phyloP scores from a whole-genome alignment of 2,113 vertebrate species.

The Siphamia tubifer region DNA sequence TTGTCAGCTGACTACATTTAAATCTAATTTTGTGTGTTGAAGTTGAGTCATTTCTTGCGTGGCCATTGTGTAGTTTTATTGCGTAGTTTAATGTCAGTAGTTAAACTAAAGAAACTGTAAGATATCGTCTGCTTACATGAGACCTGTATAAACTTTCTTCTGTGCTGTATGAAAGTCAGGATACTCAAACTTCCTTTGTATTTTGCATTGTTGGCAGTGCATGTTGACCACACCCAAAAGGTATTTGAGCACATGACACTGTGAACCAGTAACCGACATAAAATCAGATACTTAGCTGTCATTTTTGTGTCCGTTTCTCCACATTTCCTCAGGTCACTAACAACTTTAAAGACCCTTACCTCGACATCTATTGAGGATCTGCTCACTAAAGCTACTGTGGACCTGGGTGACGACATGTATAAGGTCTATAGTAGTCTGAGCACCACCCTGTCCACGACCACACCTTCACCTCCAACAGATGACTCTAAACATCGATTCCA shows the following conservation, averaged over 20 bases:
- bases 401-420: slow-evolving; percentile 53
- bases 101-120: neutral
- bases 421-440: slow-evolving; percentile 63
- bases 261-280: neutral
- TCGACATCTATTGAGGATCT: slow-evolving; percentile 14
- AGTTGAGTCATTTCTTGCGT: too few species aligned
- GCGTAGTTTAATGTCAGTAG: neutral
- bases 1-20: neutral
- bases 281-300: neutral
- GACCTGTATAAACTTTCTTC: neutral
- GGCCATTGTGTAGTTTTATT: neutral
- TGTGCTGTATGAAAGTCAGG: neutral
- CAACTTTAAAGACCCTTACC: neutral
- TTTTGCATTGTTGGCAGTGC: slow-evolving; percentile 26
- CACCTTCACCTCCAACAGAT: neutral
- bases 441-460: slow-evolving; percentile 65
- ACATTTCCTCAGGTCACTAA: slow-evolving; percentile 32
- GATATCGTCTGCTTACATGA: neutral
- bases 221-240: slow-evolving; percentile 6
- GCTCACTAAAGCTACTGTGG: neutral
- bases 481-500: slow-evolving; percentile 70
- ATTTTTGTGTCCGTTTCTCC: neutral
- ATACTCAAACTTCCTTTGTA: neutral
- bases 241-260: neutral
- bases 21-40: too few species aligned